Conservation (phyloP, 1,140 invertebrate species). For the Drosophila fuyamai region DNA sequence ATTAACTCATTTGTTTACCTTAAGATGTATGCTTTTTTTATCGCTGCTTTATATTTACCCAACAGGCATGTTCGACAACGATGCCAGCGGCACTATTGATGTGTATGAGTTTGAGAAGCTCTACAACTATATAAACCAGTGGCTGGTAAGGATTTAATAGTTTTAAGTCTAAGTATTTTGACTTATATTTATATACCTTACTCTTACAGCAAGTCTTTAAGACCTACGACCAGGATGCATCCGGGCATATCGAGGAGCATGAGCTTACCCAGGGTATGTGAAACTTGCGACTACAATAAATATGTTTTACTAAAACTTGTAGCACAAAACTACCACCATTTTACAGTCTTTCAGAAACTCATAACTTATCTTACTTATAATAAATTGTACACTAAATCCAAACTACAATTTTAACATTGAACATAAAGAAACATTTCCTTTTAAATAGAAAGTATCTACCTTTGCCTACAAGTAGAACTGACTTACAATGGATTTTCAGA, state of each 20-base stretch:
- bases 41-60: constrained; percentile 31
- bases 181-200: neutral
- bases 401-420: too few relatives aligned
- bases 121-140: constrained; percentile 95
- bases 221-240: constrained; percentile 92
- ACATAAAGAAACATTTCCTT: too few relatives aligned
- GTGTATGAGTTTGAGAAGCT: constrained; percentile 93
- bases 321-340: too few relatives aligned
- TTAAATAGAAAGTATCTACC: too few relatives aligned
- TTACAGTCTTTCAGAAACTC: too few relatives aligned
- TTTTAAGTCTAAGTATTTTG: too few relatives aligned
- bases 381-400: too few relatives aligned
- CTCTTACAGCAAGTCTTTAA: constrained; percentile 88
- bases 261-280: constrained; percentile 90
- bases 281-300: too few relatives aligned
- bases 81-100: constrained; percentile 94
- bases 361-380: too few relatives aligned
- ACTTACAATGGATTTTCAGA: neutral
- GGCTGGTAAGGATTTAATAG: constrained; percentile 86
- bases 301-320: too few relatives aligned
- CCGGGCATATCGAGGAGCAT: constrained; percentile 92
- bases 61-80: constrained; percentile 95
- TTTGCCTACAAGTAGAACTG: neutral
- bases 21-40: constrained; percentile 19
- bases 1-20: constrained; percentile 52